phyloP scores from a whole-genome alignment of 2,113 vertebrate species.

The Bettongia penicillata region DNA sequence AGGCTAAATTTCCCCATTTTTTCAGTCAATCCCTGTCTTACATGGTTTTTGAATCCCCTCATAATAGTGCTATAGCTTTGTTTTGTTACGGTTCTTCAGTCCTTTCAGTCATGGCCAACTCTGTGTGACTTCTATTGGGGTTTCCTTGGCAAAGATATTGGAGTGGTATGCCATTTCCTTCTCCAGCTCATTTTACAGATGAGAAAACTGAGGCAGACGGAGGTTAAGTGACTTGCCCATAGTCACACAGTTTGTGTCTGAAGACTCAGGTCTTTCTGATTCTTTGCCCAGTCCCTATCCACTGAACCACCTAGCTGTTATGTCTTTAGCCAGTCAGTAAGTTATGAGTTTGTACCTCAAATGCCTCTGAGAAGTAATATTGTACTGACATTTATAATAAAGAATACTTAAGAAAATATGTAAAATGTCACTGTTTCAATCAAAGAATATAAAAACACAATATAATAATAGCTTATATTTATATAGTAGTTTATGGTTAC shows the following conservation, averaged over 20 bases:
- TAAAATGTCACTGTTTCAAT: neutral
- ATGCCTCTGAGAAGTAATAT: neutral
- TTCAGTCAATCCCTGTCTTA: neutral
- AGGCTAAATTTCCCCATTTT: neutral
- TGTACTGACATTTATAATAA: neutral
- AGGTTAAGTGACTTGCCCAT: neutral
- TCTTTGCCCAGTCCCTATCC: neutral
- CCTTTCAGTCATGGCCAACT: neutral
- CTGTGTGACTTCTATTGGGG: neutral
- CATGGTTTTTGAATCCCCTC: neutral
- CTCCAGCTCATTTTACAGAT: neutral
- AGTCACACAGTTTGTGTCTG: neutral
- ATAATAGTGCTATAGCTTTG: neutral
- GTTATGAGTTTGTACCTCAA: neutral
- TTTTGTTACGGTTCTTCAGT: neutral
- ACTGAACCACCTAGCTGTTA: neutral
- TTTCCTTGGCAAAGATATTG: neutral
- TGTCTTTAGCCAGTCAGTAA: neutral
- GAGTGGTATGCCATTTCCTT: neutral
- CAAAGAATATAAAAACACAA: neutral
- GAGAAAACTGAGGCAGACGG: neutral
- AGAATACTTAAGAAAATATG: neutral
- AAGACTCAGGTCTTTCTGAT: neutral
- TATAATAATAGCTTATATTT: neutral
- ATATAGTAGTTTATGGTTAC: neutral